Percentiles rank a stretch among this genome's conserved stretches.
These are phyloP conservation scores for Lasiurus borealis DNA, from an alignment of 2,113 vertebrate genomes.

Conservation along the genomic window DNA sequence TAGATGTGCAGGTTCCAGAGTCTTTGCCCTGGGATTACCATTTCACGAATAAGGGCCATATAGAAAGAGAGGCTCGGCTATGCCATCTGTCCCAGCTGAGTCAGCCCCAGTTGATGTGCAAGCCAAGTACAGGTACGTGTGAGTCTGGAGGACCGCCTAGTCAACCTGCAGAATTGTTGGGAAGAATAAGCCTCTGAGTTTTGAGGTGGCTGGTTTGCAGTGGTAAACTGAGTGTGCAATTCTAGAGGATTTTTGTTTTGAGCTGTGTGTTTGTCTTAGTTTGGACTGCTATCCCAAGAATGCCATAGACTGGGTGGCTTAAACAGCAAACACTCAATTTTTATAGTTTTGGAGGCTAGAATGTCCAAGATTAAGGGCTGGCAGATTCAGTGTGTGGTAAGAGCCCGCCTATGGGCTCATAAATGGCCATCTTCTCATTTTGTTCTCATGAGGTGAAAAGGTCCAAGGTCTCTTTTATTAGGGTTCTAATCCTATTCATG, in stretches of 20 bases:
- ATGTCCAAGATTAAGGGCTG: not conserved
- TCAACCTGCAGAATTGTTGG: constrained; percentile 16
- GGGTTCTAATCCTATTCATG: not conserved
- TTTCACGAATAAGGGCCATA: not conserved
- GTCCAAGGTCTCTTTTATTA: not conserved
- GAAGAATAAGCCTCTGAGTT: constrained; percentile 54
- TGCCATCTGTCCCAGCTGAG: not conserved
- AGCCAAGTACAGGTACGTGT: not conserved
- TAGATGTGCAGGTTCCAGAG: not conserved
- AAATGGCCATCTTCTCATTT: not conserved
- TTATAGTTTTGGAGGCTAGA: not conserved
- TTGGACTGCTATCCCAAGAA: not conserved
- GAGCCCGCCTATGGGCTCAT: not conserved
- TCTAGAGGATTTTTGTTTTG: constrained; percentile 50
- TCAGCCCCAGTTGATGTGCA: not conserved
- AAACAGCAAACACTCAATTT: not conserved
- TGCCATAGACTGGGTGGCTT: not conserved
- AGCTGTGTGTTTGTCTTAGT: not conserved
- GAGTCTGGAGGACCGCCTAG: not conserved
- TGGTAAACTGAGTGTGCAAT: not conserved
- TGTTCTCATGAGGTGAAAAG: not conserved
- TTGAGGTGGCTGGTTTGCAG: constrained; percentile 53
- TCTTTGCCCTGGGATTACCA: not conserved
- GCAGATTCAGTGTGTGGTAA: not conserved
- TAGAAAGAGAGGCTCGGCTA: not conserved